Evolutionary conservation across 2,797 vertebrate species (phyloP), one percentile per base, ranked within the genome.

Genomic region (Typhlichthys eigenmanni): DNA sequence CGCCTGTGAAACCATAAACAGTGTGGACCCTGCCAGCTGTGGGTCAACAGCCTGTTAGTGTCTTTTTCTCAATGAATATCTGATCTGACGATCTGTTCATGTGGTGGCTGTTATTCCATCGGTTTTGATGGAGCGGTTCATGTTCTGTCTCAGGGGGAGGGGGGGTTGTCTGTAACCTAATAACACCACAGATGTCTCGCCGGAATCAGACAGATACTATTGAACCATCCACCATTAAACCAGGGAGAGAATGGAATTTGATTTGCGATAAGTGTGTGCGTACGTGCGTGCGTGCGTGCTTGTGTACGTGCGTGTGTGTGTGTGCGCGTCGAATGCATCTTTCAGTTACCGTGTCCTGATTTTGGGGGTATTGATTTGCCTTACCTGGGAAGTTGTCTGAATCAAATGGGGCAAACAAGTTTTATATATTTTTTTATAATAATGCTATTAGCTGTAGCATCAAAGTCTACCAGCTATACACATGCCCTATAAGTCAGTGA

Each of bases 161-260:
- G 46, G 74, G 69, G 64, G 58, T 72, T 70, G 12, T 24, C 4
- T 84, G 91, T 85, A 92, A 93, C 75, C 73, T 76, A 90, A 93
- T 85, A 88, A 84, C 72, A 62, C 82, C 83, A 88, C 92, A 94
- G 93, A 93, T 94, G 93, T 92, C 93, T 78, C 38, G 73, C 59
- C 81, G 89, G 90, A 89, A 89, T 89, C 86, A 62, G 86, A 87
- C 84, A 90, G 88, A 88, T 86, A 83, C 83, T 82, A 74, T 69
- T 79, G 71, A 83, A 79, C 34, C 34, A 34, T 7, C 34, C 34
- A 73, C 71, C 63, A 79, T 69, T 72, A 74, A 87, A 81, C 85
- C 72, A 71, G 72, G 63, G 64, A 58, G 64, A 67, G 75, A 82
- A 75, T 58, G 71, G 78, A 82, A 84, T 85, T 79, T 66, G 45